These are phyloP conservation scores for Diplosoma virens DNA, from an alignment of 23 tunicate genomes.

Conservation along the genomic window DNA sequence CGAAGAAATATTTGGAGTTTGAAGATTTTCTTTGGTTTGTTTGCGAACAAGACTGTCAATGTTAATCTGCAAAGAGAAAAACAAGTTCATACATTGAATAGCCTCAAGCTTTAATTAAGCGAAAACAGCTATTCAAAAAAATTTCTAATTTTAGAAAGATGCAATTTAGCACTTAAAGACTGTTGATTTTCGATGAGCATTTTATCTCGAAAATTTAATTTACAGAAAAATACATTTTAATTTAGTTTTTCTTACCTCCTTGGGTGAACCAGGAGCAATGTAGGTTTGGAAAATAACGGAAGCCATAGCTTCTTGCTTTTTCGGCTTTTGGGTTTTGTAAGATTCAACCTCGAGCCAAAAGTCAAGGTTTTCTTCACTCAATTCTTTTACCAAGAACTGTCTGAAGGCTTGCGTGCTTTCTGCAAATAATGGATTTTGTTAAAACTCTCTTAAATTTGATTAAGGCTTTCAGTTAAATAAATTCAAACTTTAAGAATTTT, in stretches of 20 bases:
- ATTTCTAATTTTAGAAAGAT: too few species aligned
- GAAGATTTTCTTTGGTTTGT: conserved; percentile 26
- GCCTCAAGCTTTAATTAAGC: too few species aligned
- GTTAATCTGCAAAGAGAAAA: conserved; percentile 20
- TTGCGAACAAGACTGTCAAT: conserved; percentile 1
- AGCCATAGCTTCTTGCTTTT: background rate
- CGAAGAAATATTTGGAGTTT: background rate
- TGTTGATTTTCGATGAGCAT: too few species aligned
- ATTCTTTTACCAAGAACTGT: conserved; percentile 8
- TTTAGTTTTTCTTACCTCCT: conserved; percentile 24
- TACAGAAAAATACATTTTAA: too few species aligned
- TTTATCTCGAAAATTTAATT: too few species aligned
- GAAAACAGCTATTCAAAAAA: too few species aligned
- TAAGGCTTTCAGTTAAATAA: background rate
- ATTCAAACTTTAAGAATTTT: background rate
- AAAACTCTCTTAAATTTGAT: background rate
- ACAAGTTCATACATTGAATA: too few species aligned
- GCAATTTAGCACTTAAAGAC: too few species aligned
- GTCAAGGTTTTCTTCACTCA: conserved; percentile 24
- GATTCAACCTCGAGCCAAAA: conserved; percentile 19
- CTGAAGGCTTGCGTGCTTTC: conserved; percentile 6
- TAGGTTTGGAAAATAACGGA: background rate
- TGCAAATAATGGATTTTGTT: background rate
- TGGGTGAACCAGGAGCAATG: conserved; percentile 3
- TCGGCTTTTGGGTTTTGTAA: conserved; percentile 1